Evolutionary conservation across 2,888 invertebrate genomes (phyloP).

Genomic region (Lucinisca nassula): DNA sequence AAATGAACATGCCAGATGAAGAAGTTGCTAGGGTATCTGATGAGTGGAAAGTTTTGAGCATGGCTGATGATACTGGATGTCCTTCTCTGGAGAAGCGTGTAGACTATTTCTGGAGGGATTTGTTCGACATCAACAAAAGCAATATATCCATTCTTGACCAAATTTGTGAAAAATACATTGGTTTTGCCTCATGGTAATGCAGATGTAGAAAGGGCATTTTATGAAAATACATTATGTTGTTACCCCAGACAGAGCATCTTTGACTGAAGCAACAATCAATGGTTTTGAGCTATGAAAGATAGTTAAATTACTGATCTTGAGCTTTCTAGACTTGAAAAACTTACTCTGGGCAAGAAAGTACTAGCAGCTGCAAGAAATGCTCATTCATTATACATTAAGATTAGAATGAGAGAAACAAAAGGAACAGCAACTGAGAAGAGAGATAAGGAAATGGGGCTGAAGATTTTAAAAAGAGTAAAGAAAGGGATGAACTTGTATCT

Average conservation of each 20-base stretch:
- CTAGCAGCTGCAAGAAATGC: neutral
- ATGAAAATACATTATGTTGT: neutral
- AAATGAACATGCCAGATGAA: neutral
- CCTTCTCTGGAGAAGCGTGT: neutral
- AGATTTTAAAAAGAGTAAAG: neutral
- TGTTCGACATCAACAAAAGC: too few relatives aligned
- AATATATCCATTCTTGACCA: neutral
- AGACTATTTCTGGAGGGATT: too few relatives aligned
- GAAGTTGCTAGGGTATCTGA: neutral
- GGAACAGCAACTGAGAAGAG: neutral
- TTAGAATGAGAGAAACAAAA: neutral
- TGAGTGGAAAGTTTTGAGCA: neutral
- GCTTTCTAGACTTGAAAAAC: neutral
- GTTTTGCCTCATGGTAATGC: conserved; percentile 56
- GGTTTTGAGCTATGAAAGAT: conserved; percentile 1
- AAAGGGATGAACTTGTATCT: neutral
- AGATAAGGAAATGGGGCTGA: neutral
- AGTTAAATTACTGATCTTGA: neutral
- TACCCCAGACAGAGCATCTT: neutral
- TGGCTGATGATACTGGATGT: neutral
- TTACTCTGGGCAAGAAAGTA: neutral
- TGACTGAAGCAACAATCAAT: neutral
- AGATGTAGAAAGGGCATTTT: conserved; percentile 43
- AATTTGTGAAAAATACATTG: conserved; percentile 34
- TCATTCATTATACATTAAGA: neutral